Evolutionary conservation across 2,113 vertebrate genomes (phyloP), one percentile per base, ranked within the genome.

Genomic region (Microcebus ravelobensis): DNA sequence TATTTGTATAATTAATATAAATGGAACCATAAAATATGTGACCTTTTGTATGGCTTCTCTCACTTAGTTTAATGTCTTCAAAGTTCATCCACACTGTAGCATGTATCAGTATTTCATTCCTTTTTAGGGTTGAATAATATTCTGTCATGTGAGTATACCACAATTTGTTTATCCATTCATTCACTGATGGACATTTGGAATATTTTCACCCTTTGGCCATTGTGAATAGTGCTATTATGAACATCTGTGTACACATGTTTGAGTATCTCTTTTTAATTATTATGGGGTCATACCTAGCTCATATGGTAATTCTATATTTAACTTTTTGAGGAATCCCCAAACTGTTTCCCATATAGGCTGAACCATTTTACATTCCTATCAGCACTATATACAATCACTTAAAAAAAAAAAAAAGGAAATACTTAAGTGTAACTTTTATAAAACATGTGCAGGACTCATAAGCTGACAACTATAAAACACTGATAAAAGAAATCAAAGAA

Each of bases 231-330:
- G 71, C 45, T 77, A 12, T 29, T 68, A 17, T 55, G 48, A 79
- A 31, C 79, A n/a, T 65, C 52, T 52, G 42, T 34, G 31, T 39
- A 42, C 45, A 57, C 45, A 55, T 45, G 61, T 34, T 70, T 83
- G 25, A 90, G 57, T 45, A 39, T 15, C 25, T 61, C 31, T 88
- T 94, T 55, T 71, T 36, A 79, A 5, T 70, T 82, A 67, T 88
- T 52, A 31, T 15, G 45, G 14, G 34, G 45, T 79, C 63, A 65
- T 55, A 31, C 31, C 23, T 29, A 29, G 61, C 61, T 82, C 50
- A 91, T n/a, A 71, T n/a, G 14, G 8, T 79, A 91, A 59, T 82
- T 93, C 36, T 83, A 87, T 67, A 29, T 82, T 73, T 94, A 77
- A 52, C 20, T 50, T 92, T 95, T 84, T 52, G 34, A 83, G 52